Conservation (phyloP, 2,797 vertebrate species). For the Rhynchotus rufescens region DNA sequence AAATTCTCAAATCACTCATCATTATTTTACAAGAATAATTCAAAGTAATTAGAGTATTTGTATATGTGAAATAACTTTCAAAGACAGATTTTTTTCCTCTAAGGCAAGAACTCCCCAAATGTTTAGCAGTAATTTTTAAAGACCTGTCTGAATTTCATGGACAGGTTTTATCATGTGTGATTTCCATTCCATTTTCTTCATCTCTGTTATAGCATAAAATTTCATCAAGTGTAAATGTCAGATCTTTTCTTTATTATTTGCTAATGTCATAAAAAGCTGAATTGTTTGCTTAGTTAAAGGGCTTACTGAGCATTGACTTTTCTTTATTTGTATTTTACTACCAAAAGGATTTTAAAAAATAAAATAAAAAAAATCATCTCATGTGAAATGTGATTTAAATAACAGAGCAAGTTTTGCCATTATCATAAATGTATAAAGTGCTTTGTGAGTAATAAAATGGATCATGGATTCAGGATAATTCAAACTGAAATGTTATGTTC, state of each 20-base stretch:
- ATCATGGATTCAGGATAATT: constrained; percentile 88
- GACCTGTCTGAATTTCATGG: constrained; percentile 60
- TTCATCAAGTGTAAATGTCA: constrained; percentile 89
- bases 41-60: not conserved
- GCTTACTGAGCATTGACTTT: constrained; percentile 82
- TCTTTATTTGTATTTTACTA: constrained; percentile 85
- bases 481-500: constrained; percentile 89
- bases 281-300: constrained; percentile 87
- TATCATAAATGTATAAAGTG: constrained; percentile 86
- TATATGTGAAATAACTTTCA: not conserved
- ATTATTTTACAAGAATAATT: not conserved
- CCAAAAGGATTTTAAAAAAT: constrained; percentile 78
- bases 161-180: constrained; percentile 77
- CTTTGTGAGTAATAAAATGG: constrained; percentile 88
- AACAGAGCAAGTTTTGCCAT: constrained; percentile 85
- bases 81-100: not conserved
- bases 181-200: constrained; percentile 83
- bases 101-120: constrained; percentile 48
- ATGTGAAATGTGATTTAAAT: constrained; percentile 86
- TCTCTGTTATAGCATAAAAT: constrained; percentile 84
- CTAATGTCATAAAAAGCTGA: constrained; percentile 85
- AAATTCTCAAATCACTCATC: not conserved
- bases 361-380: constrained; percentile 80
- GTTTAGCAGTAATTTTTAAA: constrained; percentile 54
- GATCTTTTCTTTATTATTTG: constrained; percentile 86